phyloP scores from a whole-genome alignment of 2,888 invertebrate species.

The Andrena minutula region DNA sequence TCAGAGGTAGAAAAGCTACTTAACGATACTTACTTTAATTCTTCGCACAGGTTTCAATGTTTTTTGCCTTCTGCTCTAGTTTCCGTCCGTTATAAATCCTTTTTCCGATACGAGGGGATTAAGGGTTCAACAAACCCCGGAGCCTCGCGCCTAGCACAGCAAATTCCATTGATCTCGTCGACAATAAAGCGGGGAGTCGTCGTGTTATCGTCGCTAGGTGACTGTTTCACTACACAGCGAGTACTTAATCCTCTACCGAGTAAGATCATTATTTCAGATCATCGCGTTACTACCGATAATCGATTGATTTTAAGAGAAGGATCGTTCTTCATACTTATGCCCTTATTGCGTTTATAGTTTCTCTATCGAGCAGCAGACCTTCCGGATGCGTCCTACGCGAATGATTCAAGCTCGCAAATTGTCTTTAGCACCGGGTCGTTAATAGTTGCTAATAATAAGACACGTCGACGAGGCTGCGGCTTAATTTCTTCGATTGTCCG shows the following conservation, averaged over 20 bases:
- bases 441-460: conserved; percentile 54
- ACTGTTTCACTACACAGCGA: neutral
- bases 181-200: conserved; percentile 31
- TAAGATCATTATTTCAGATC: neutral
- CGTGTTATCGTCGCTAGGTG: conserved; percentile 1
- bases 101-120: conserved; percentile 31
- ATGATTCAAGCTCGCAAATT: conserved; percentile 30
- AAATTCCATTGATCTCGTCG: conserved; percentile 39
- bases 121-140: conserved; percentile 57
- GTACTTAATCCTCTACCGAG: neutral
- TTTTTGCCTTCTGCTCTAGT: neutral
- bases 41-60: neutral
- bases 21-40: neutral
- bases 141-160: neutral
- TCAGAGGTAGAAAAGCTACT: too few species aligned
- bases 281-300: neutral
- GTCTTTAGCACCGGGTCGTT: conserved; percentile 52
- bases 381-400: conserved; percentile 20
- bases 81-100: conserved; percentile 6
- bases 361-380: neutral
- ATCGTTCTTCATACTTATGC: neutral
- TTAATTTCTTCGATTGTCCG: conserved; percentile 24
- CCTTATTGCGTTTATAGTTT: too few species aligned
- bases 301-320: neutral
- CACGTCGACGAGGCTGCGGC: conserved; percentile 19